Evolutionary conservation across 2,888 invertebrate species (phyloP).

Genomic region (Ametastegia equiseti): DNA sequence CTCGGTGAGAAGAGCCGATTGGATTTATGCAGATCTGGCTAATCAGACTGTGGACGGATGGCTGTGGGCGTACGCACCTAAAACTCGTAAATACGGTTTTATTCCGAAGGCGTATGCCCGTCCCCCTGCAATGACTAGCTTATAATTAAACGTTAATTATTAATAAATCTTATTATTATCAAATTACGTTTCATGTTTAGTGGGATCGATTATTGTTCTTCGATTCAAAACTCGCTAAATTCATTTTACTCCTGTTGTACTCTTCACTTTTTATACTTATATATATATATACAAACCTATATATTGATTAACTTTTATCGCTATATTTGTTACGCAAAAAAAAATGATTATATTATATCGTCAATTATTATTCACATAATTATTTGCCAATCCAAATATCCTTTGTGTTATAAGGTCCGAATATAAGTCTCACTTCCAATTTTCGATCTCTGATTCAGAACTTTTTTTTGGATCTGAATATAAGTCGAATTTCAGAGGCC

Average conservation of each 20-base stretch:
- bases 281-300: not conserved
- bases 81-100: conserved; percentile 94
- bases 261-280: conserved; percentile 32
- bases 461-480: too few species aligned
- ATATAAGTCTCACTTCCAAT: too few species aligned
- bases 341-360: conserved; percentile 17
- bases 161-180: conserved; percentile 39
- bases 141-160: conserved; percentile 75
- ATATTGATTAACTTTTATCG: not conserved
- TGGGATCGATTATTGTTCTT: conserved; percentile 12
- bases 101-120: conserved; percentile 96
- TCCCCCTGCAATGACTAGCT: conserved; percentile 94
- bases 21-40: conserved; percentile 96
- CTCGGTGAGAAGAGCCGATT: conserved; percentile 93
- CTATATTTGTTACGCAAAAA: conserved; percentile 22
- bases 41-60: conserved; percentile 97
- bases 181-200: conserved; percentile 49
- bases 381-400: not conserved
- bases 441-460: too few species aligned
- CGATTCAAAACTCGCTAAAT: conserved; percentile 9
- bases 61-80: conserved; percentile 97
- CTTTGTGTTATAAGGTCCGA: not conserved
- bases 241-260: conserved; percentile 40
- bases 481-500: too few species aligned
- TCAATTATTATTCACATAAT: not conserved